Conservation (phyloP, 2,113 vertebrate genomes). For the Brachypteracias leptosomus region DNA sequence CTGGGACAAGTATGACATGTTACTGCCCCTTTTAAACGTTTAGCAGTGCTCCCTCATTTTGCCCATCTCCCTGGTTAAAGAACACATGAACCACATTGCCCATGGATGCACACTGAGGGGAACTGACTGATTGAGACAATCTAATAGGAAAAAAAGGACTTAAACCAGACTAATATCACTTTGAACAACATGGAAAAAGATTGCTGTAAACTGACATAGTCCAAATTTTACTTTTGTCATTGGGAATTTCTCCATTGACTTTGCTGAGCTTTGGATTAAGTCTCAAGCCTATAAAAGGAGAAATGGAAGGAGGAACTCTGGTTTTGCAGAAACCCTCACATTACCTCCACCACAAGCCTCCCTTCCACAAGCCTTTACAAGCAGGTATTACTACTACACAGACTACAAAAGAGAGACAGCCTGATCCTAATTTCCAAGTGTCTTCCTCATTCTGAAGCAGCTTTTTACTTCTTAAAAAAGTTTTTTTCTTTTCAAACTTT, state of each 20-base stretch:
- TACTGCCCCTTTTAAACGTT: not conserved
- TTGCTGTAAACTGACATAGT: not conserved
- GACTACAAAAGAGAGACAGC: not conserved
- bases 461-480: not conserved
- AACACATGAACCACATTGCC: not conserved
- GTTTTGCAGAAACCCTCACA: not conserved
- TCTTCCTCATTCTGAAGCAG: not conserved
- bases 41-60: not conserved
- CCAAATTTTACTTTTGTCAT: not conserved
- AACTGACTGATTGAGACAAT: not conserved
- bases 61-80: not conserved
- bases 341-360: not conserved
- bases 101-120: not conserved
- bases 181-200: not conserved
- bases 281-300: not conserved
- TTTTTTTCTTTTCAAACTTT: not conserved
- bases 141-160: not conserved
- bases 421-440: not conserved
- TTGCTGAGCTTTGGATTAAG: not conserved
- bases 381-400: not conserved
- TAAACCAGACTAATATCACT: not conserved
- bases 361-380: not conserved
- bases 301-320: not conserved
- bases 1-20: not conserved
- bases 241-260: not conserved